Percentiles rank a stretch among this genome's conserved stretches.
Evolutionary conservation across 2,113 vertebrate genomes (phyloP).

Genomic region (Typhlomys cinereus): DNA sequence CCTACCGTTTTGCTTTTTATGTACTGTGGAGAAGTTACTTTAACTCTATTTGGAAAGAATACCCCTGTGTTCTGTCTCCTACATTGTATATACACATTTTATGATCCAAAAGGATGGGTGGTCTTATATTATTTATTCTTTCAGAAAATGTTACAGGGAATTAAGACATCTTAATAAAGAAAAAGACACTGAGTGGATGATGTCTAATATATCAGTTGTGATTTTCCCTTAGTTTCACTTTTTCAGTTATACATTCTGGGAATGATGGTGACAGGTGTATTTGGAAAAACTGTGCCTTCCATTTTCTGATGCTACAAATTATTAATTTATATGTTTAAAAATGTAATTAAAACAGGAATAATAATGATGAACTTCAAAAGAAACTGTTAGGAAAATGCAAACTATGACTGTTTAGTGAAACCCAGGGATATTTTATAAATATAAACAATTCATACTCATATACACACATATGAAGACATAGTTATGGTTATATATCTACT

Average conservation of each 20-base stretch:
- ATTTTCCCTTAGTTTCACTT: background rate
- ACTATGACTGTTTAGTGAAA: background rate
- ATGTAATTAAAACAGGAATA: background rate
- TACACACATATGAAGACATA: background rate
- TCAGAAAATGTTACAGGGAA: background rate
- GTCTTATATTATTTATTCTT: background rate
- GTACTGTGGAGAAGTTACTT: background rate
- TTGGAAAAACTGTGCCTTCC: background rate
- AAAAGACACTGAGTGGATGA: background rate
- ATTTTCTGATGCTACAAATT: background rate
- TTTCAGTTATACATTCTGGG: background rate
- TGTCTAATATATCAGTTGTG: background rate
- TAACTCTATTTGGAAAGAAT: conserved; percentile 12
- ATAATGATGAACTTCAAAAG: background rate
- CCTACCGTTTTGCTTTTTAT: background rate
- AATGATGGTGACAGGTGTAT: background rate
- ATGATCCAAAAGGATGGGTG: background rate
- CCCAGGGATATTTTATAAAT: background rate
- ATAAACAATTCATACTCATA: background rate
- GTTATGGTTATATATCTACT: background rate
- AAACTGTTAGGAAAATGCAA: background rate
- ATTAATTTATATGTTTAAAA: background rate
- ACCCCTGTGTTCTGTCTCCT: background rate
- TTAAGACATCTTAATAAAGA: background rate
- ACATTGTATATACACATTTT: background rate